Evolutionary conservation across 2,113 vertebrate genomes (phyloP), one percentile per base, ranked within the genome.

Genomic region (Grus americana): DNA sequence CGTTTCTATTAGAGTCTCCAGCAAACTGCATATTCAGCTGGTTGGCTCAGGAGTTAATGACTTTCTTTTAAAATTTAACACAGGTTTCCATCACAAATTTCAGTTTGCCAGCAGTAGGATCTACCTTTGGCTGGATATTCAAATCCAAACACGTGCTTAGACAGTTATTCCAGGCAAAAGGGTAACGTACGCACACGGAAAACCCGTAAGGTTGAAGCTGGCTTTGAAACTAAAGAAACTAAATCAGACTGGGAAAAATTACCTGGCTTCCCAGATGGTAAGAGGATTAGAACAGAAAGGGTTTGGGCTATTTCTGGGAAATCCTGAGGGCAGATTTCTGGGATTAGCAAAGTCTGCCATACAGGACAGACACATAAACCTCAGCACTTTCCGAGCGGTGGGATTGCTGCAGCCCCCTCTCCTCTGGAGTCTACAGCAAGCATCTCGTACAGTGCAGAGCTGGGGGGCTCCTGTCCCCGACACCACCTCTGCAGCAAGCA

Each of bases 41-140:
- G 34, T 92, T 92, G 84, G 76, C 84, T 63, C 18, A 21, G 79
- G 61, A 95, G 78, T 82, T 97, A 97, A 95, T 78, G 57, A 75
- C 86, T 95, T 95, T 95, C 92, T 91, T 96, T 97, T 97, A 95
- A 97, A 96, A 20, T 95, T 97, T 96, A 95, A 97, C 96, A 92
- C 62, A 6, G 66, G 79, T 92, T 83, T 74, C 86, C 14, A 4
- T 24, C 62, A 76, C 40, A 49, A 5, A 50, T 49, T 80, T 61
- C 85, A 38, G 47, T 26, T 42, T 61, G 67, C 68, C 96, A 91
- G 94, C 68, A 40, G 27, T 4, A 6, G 75, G 65, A 19, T 49
- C 82, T 84, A 86, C 82, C 75, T 74, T 40, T 85, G 83, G 61
- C 16, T 92, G 88, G 76, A 57, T 75, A 84, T 84, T 86, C 91